Conservation (phyloP, 2,888 invertebrate genomes). For the Artemia sinica region DNA sequence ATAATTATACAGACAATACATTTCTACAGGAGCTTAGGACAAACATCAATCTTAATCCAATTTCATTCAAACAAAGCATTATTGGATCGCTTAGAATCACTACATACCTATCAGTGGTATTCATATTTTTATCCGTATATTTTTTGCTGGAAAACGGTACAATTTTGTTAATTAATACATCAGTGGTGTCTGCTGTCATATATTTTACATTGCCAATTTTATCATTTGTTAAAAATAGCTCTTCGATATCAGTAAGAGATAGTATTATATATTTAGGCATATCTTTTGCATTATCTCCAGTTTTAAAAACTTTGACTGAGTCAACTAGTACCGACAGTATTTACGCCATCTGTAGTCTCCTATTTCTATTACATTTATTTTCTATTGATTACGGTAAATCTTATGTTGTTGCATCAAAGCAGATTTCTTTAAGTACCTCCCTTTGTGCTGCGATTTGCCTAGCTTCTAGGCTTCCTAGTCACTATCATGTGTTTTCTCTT, state of each 20-base stretch:
- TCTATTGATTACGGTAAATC: neutral
- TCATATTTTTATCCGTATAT: neutral
- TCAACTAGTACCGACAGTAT: neutral
- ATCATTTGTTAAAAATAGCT: neutral
- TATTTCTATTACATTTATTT: neutral
- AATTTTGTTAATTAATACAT: neutral
- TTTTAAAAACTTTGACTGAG: neutral
- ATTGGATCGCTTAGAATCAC: conserved; percentile 1
- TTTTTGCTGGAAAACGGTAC: neutral
- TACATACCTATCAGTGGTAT: neutral
- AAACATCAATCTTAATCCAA: neutral
- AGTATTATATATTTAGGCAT: neutral
- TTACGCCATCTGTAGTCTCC: neutral
- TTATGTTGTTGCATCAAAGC: neutral
- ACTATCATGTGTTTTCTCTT: neutral
- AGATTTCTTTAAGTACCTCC: neutral
- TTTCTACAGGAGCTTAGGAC: conserved; percentile 1
- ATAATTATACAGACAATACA: conserved; percentile 1
- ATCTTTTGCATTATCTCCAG: neutral
- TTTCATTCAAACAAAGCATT: neutral
- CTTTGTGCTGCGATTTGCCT: conserved; percentile 6
- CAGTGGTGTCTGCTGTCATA: neutral
- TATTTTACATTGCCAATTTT: neutral
- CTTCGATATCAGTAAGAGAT: neutral
- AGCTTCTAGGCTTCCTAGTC: neutral